phyloP scores from a whole-genome alignment of 2,113 vertebrate species.

The Alexandromys fortis region DNA sequence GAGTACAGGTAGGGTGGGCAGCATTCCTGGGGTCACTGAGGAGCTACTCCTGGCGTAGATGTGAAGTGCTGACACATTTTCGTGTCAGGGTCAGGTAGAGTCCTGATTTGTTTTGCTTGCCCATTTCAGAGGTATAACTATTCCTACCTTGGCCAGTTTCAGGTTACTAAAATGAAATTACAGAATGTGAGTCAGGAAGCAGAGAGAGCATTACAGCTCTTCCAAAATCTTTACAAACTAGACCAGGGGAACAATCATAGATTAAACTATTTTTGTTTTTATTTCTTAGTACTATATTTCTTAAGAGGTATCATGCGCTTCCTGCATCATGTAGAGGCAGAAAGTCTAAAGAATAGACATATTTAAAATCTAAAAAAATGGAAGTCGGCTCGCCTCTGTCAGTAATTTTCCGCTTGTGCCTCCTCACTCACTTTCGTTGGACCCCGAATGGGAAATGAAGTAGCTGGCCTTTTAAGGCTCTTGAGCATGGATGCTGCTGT shows the following conservation, averaged over 20 bases:
- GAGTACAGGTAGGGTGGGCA: background rate
- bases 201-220: background rate
- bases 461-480: conserved; percentile 62
- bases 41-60: background rate
- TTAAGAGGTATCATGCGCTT: background rate
- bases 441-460: background rate
- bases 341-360: background rate
- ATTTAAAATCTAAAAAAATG: background rate
- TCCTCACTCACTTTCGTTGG: conserved; percentile 10
- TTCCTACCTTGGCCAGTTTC: background rate
- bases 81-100: background rate
- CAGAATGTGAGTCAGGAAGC: background rate
- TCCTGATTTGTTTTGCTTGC: background rate
- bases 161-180: background rate
- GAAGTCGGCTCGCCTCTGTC: background rate
- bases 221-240: background rate
- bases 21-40: background rate
- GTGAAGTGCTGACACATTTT: background rate
- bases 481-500: background rate
- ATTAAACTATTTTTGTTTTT: background rate
- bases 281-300: background rate
- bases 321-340: background rate
- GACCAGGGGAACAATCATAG: background rate
- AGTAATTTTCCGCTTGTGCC: background rate
- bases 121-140: background rate